Conservation (phyloP, 2,888 invertebrate species). For the Allolobophora icterica region DNA sequence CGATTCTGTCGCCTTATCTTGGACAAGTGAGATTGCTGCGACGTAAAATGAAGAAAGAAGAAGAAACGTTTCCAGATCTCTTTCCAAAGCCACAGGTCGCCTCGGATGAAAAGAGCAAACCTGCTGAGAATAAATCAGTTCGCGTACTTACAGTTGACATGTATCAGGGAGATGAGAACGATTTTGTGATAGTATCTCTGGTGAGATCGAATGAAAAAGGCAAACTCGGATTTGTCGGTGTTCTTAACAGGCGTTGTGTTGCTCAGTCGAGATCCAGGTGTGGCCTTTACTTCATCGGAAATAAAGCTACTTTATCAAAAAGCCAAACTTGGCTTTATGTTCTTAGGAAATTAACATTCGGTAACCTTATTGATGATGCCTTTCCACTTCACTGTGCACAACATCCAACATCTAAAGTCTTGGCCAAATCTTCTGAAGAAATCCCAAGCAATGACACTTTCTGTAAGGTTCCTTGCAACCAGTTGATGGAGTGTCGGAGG, state of each 20-base stretch:
- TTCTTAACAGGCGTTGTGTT: slow-evolving; percentile 59
- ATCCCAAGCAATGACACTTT: slow-evolving; percentile 35
- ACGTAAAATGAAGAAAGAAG: slow-evolving; percentile 29
- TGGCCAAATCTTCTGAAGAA: slow-evolving; percentile 25
- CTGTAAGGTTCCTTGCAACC: slow-evolving; percentile 36
- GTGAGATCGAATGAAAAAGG: slow-evolving; percentile 53
- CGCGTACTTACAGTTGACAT: slow-evolving; percentile 51
- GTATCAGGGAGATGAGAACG: slow-evolving; percentile 57
- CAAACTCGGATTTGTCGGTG: slow-evolving; percentile 59
- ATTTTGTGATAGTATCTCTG: slow-evolving; percentile 54
- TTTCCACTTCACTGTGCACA: slow-evolving; percentile 38
- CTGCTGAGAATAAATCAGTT: slow-evolving; percentile 22
- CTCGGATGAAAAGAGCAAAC: not conserved
- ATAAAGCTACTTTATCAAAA: slow-evolving; percentile 34
- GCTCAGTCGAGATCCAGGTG: slow-evolving; percentile 51
- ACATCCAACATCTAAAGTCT: slow-evolving; percentile 34
- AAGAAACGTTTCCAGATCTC: slow-evolving; percentile 19
- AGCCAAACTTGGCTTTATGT: slow-evolving; percentile 28
- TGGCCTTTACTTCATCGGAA: slow-evolving; percentile 46
- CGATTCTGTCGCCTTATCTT: slow-evolving; percentile 44
- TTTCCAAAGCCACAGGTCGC: slow-evolving; percentile 19
- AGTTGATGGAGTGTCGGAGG: slow-evolving; percentile 33
- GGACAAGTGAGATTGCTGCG: slow-evolving; percentile 44
- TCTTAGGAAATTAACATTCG: slow-evolving; percentile 19
- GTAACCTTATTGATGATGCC: slow-evolving; percentile 13